A percentile compares a stretch with the other conserved stretches of the same genome.
phyloP scores from a whole-genome alignment of 2,888 invertebrate species.

The Metallyticus violacea region DNA sequence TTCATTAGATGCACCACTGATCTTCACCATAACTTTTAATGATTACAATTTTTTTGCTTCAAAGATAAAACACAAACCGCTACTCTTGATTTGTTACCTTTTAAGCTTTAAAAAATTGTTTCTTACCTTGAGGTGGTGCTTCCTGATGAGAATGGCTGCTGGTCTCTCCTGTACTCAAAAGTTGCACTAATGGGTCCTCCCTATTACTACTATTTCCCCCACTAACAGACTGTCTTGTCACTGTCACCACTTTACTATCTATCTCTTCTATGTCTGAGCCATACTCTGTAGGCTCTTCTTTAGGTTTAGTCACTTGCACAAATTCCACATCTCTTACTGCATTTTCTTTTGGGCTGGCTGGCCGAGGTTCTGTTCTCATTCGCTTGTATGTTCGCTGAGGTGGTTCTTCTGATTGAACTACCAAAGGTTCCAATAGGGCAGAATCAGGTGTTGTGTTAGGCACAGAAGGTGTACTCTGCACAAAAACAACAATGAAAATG shows the following conservation, averaged over 20 bases:
- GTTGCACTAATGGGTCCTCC: slow-evolving; percentile 13
- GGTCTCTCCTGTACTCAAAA: neutral
- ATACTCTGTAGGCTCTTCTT: slow-evolving; percentile 32
- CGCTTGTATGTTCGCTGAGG: slow-evolving; percentile 3
- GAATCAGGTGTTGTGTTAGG: neutral
- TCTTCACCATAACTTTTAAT: no score
- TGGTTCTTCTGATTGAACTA: slow-evolving; percentile 14
- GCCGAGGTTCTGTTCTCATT: neutral
- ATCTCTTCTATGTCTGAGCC: slow-evolving; percentile 26
- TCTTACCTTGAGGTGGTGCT: neutral
- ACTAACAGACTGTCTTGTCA: neutral
- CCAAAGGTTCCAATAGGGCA: neutral
- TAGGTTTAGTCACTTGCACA: slow-evolving; percentile 29
- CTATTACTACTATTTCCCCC: neutral
- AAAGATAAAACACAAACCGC: no score
- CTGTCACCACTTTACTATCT: neutral
- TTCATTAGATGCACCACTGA: no score
- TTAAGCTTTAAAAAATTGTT: no score
- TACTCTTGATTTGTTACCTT: no score
- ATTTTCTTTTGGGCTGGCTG: slow-evolving; percentile 3
- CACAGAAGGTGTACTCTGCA: neutral
- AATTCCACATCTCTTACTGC: neutral
- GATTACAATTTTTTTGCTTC: no score
- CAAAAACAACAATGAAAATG: neutral
- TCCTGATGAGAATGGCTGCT: slow-evolving; percentile 23